Percentiles rank a stretch among this genome's conserved stretches.
These are phyloP conservation scores for Myrmecobius fasciatus DNA, from an alignment of 2,113 vertebrate species.

Conservation along the genomic window DNA sequence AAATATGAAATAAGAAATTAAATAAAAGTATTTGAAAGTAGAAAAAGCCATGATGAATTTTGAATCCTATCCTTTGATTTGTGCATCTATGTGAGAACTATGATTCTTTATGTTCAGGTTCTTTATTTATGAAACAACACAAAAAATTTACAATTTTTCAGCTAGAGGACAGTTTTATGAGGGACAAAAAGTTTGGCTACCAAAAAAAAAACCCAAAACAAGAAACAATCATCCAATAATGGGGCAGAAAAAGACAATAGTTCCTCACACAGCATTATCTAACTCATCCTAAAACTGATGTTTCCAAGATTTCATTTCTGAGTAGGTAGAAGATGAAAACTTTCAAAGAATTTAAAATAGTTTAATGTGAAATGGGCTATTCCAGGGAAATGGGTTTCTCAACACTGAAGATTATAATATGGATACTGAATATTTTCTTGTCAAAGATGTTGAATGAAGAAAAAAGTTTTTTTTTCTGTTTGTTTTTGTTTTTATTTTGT, in stretches of 20 bases:
- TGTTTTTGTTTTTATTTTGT: not conserved
- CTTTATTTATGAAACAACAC: not conserved
- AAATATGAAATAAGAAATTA: not conserved
- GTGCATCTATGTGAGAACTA: not conserved
- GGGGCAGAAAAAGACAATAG: not conserved
- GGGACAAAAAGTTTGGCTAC: not conserved
- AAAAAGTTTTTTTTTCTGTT: too few species aligned
- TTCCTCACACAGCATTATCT: not conserved
- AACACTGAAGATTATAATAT: not conserved
- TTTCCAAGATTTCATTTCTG: not conserved
- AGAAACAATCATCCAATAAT: not conserved
- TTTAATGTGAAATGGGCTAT: not conserved
- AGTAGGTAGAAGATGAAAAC: not conserved
- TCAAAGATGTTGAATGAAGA: not conserved
- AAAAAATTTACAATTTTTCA: not conserved
- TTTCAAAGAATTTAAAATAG: not conserved
- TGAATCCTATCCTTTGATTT: not conserved
- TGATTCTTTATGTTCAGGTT: not conserved
- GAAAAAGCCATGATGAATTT: not conserved
- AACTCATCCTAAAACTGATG: not conserved
- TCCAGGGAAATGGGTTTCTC: not conserved
- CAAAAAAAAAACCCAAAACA: not conserved
- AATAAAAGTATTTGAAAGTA: not conserved
- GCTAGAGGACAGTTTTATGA: not conserved
- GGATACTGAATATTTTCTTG: not conserved